Evolutionary conservation across 2,113 vertebrate genomes (phyloP).

Genomic region (Coreoperca whiteheadi): DNA sequence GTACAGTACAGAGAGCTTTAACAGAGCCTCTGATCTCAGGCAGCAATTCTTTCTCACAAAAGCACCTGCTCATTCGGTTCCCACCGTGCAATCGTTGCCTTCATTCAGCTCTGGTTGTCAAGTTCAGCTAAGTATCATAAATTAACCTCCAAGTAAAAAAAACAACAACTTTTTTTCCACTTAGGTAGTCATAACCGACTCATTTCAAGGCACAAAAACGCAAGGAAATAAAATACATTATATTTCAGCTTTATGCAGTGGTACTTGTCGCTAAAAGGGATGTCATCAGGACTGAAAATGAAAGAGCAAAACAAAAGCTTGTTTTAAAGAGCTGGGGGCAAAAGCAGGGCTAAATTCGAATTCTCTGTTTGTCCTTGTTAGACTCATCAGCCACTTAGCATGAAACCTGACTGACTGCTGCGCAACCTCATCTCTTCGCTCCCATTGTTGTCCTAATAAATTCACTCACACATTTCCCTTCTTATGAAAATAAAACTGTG

Average conservation of each 20-base stretch:
- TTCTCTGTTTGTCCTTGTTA: background rate
- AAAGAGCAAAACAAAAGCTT: background rate
- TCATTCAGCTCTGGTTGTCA: slow-evolving; percentile 3
- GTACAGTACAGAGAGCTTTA: background rate
- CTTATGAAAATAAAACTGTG: slow-evolving; percentile 6
- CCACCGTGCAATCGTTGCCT: background rate
- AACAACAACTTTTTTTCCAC: background rate
- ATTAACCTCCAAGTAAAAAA: background rate
- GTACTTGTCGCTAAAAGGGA: background rate
- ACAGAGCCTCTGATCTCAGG: slow-evolving; percentile 1
- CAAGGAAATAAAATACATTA: background rate
- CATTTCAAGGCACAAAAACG: background rate
- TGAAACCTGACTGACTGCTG: slow-evolving; percentile 27
- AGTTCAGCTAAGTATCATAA: background rate
- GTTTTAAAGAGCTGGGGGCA: background rate
- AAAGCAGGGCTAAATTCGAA: background rate
- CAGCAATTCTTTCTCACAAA: background rate
- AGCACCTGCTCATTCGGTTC: background rate
- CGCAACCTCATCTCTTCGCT: slow-evolving; percentile 11
- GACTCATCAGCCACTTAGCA: background rate
- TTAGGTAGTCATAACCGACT: background rate
- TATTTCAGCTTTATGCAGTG: background rate
- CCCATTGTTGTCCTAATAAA: slow-evolving; percentile 17
- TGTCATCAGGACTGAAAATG: background rate
- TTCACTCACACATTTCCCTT: slow-evolving; percentile 27